Base-by-base conservation (phyloP, 2,888 invertebrate species). In the Pelosia muscerda region DNA sequence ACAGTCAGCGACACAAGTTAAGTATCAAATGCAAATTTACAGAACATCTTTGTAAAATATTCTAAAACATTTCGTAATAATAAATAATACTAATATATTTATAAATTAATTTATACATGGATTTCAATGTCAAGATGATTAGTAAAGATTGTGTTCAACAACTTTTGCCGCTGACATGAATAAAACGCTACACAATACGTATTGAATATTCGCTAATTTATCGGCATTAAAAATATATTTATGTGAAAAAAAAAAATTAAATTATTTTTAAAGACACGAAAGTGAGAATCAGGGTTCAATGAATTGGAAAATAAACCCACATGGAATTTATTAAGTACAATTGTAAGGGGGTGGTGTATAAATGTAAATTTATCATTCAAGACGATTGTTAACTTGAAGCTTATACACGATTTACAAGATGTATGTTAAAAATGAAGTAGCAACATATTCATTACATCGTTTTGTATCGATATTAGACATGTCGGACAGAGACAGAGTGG, bases 191-290 rank as follows among this genome's bases (percentile, higher is more conserved):
- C 15, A 38, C 57, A 42, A 49, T 64, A 42, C 25, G 49, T 23
- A 15, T 58, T 49, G 25, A 10, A 42, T 26, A 34, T 26, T 26
- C 69, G 66, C 26, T 70, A 19, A 68, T 66, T 59, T 64, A 79
- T 70, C 70, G 70, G 70, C 73, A 68, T 67, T 72, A 77, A 76
- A 77, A 73, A 73, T 76, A 73, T 77, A 76, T 74, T 79, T 76
- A 78, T 78, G 71, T 75, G 77, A 81, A 82, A 81, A 0, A 82
- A 78, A 74, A 53, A 70, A 78, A 71, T 71, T 76, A 69, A 76
- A 79, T 82, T 31, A 73, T 81, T 79, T 82, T 77, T 81, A 84
- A 83, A 84, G 87, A 88, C 87, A 77, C 70, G 74, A 79, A 85
- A 86, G 87, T 88, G 86, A 87, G 86, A 85, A 78, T 83, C 74